Percentiles rank a stretch among this genome's conserved stretches.
phyloP scores from a whole-genome alignment of 2,113 vertebrate genomes.

The Campylomormyrus tamandua region DNA sequence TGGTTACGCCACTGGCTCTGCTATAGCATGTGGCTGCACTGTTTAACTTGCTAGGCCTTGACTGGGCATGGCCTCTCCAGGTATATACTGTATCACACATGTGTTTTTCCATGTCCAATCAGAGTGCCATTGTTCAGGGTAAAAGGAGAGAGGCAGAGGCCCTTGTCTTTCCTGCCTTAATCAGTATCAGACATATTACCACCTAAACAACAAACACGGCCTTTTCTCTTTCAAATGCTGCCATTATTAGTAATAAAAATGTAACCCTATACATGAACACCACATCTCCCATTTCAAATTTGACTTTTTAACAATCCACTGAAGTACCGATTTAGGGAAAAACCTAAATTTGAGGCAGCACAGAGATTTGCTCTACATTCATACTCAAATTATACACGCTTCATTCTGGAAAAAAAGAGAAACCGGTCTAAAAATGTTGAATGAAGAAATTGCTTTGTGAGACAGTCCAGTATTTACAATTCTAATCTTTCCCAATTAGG shows the following conservation, averaged over 20 bases:
- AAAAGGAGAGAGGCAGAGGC: not conserved
- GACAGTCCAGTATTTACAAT: slow-evolving; percentile 33
- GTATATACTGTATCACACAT: not conserved
- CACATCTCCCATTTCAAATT: not conserved
- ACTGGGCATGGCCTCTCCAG: not conserved
- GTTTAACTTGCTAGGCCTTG: not conserved
- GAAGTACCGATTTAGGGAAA: not conserved
- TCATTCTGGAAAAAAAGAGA: not conserved
- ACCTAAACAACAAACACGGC: not conserved
- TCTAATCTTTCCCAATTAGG: slow-evolving; percentile 40
- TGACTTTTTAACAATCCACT: not conserved
- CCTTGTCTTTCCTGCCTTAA: not conserved
- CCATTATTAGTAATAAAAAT: not conserved
- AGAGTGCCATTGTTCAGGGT: not conserved
- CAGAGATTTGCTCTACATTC: not conserved
- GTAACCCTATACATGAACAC: not conserved
- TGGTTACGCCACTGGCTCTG: not conserved
- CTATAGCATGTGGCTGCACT: not conserved
- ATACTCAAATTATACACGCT: not conserved
- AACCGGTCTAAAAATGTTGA: slow-evolving; percentile 33
- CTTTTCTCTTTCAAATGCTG: not conserved
- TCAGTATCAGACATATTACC: not conserved
- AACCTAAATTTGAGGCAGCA: not conserved
- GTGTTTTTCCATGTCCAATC: not conserved
- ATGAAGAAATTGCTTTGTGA: slow-evolving; percentile 25